phyloP scores from a whole-genome alignment of 1,140 invertebrate species.

The Holotrichia oblita region DNA sequence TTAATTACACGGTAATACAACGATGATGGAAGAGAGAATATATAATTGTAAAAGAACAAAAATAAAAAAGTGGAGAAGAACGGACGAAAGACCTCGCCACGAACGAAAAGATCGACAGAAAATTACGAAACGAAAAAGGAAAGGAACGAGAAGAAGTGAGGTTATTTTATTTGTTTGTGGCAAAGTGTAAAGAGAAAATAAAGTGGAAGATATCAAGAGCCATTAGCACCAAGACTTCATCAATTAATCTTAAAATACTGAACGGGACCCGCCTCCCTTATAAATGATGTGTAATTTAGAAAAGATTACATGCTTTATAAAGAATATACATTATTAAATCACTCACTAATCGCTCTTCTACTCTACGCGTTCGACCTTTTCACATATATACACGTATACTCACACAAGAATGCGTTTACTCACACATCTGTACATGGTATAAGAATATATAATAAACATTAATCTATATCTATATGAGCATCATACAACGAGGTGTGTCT shows the following conservation, averaged over 20 bases:
- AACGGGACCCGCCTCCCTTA: conserved; percentile 51
- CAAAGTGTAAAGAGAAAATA: conserved; percentile 44
- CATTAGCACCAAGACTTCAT: conserved; percentile 54
- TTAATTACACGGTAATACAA: conserved; percentile 37
- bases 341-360: conserved; percentile 52
- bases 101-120: neutral
- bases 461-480: neutral
- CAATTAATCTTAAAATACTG: conserved; percentile 55
- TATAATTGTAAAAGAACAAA: conserved; percentile 1
- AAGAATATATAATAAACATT: neutral
- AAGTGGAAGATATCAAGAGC: conserved; percentile 55
- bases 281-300: conserved; percentile 59
- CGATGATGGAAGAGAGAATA: conserved; percentile 13
- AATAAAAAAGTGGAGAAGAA: neutral
- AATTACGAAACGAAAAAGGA: conserved; percentile 23
- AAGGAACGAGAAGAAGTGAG: conserved; percentile 9
- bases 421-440: neutral
- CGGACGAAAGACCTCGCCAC: neutral
- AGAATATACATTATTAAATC: conserved; percentile 57
- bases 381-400: neutral
- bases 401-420: neutral
- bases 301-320: conserved; percentile 58
- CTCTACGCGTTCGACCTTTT: conserved; percentile 12
- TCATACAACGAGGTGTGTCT: neutral
- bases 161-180: conserved; percentile 38